Evolutionary conservation across 2,797 vertebrate genomes (phyloP).

Genomic region (Myotis daubentonii): DNA sequence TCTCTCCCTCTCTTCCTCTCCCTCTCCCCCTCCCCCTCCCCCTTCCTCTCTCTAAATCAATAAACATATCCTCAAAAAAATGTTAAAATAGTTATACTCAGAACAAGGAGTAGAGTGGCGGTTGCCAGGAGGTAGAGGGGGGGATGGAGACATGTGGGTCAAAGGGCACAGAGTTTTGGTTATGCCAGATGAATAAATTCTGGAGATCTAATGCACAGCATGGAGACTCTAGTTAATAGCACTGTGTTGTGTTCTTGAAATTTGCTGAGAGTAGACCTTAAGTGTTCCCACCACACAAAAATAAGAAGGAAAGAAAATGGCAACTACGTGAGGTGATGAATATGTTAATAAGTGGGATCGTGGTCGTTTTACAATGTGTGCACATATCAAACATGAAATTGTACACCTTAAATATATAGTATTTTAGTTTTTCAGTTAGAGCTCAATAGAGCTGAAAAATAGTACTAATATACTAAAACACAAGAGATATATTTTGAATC

Average conservation of each 20-base stretch:
- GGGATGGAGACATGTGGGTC: rapidly evolving
- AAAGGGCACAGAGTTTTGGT: not conserved
- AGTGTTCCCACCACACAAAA: too few relatives aligned
- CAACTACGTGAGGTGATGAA: too few relatives aligned
- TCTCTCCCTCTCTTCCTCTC: not conserved
- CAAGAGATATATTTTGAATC: too few relatives aligned
- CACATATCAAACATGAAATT: rapidly evolving
- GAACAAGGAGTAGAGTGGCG: not conserved
- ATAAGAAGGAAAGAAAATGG: not conserved
- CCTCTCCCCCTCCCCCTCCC: too few relatives aligned
- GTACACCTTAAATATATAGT: rapidly evolving
- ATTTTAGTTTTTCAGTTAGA: not conserved
- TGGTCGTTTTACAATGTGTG: rapidly evolving
- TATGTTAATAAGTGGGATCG: not conserved
- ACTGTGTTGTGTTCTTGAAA: rapidly evolving
- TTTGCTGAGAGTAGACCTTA: not conserved
- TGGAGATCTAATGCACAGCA: rapidly evolving
- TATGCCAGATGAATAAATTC: not conserved
- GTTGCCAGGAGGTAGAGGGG: not conserved
- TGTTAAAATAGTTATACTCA: not conserved
- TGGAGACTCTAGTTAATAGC: rapidly evolving
- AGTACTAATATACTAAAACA: not conserved
- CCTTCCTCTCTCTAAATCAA: not conserved
- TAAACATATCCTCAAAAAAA: not conserved
- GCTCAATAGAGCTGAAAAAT: not conserved